Evolutionary conservation across 64 coral and sea anemone genomes (phyloP).

Genomic region (Platygyra sinensis): DNA sequence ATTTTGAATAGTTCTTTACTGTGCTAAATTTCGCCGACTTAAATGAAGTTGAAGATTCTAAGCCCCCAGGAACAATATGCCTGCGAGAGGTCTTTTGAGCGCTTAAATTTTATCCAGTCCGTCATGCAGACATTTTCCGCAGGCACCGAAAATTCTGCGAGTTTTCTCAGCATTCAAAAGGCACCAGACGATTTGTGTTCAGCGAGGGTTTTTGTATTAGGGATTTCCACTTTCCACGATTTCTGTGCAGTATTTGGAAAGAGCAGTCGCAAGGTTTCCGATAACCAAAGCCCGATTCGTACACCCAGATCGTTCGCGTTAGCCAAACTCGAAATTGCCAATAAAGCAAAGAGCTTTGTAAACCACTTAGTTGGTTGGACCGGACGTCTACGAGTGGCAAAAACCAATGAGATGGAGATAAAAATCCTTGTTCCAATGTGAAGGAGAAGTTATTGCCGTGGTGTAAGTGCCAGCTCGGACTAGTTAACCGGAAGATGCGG

Average conservation of each 20-base stretch:
- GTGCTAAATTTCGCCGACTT: conserved; percentile 11
- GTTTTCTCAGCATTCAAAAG: neutral
- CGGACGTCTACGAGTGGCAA: neutral
- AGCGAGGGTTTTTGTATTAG: neutral
- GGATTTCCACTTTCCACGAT: neutral
- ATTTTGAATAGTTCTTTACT: conserved; percentile 42
- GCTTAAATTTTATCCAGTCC: neutral
- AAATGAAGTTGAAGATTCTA: neutral
- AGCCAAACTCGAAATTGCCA: conserved; percentile 24
- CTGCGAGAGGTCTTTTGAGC: conserved; percentile 29
- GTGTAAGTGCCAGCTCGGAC: neutral
- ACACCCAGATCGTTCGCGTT: neutral
- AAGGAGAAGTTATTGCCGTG: neutral
- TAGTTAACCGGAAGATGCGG: conserved; percentile 52
- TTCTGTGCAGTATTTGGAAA: neutral
- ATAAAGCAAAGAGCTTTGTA: conserved; percentile 15
- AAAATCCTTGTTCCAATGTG: conserved; percentile 1
- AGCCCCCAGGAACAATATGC: conserved; percentile 1
- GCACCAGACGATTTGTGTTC: neutral
- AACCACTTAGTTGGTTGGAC: conserved; percentile 8
- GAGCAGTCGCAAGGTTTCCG: neutral
- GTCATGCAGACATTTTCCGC: neutral
- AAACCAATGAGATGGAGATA: neutral
- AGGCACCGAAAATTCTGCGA: neutral
- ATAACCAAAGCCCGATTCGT: neutral